Evolutionary conservation across 2,797 vertebrate genomes (phyloP).

Genomic region (Acrossocheilus wenchowensis): DNA sequence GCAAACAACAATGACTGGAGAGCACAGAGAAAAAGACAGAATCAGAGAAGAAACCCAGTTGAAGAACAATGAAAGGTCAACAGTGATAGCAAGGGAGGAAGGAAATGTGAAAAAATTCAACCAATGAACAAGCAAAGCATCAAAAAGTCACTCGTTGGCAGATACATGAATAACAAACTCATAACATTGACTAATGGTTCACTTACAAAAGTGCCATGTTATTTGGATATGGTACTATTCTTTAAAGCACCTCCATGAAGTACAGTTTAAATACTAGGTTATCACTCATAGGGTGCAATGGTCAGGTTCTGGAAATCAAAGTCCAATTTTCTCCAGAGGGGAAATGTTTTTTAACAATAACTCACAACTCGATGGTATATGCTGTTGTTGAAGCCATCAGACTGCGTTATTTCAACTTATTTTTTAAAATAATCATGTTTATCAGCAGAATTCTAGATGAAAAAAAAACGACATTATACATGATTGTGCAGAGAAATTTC

Average conservation of each 20-base stretch:
- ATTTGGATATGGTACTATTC: neutral
- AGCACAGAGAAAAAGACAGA: slow-evolving; percentile 20
- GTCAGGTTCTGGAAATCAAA: neutral
- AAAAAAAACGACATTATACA: neutral
- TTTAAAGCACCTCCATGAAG: neutral
- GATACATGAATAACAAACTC: neutral
- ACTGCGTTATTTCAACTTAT: neutral
- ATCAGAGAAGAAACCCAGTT: neutral
- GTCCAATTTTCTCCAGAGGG: neutral
- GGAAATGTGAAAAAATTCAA: neutral
- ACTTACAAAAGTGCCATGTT: neutral
- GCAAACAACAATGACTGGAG: neutral
- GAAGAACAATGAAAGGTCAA: neutral
- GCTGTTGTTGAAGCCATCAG: neutral
- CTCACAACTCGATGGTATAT: neutral
- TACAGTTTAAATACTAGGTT: no score
- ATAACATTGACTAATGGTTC: neutral
- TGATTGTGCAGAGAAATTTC: neutral
- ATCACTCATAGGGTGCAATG: neutral
- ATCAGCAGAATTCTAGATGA: neutral
- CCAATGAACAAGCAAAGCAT: neutral
- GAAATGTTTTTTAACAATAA: neutral
- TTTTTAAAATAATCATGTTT: neutral
- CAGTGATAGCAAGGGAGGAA: neutral
- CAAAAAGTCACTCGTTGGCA: neutral